Base-by-base conservation (phyloP, 2,888 invertebrate genomes). In the Auanema sp. region DNA sequence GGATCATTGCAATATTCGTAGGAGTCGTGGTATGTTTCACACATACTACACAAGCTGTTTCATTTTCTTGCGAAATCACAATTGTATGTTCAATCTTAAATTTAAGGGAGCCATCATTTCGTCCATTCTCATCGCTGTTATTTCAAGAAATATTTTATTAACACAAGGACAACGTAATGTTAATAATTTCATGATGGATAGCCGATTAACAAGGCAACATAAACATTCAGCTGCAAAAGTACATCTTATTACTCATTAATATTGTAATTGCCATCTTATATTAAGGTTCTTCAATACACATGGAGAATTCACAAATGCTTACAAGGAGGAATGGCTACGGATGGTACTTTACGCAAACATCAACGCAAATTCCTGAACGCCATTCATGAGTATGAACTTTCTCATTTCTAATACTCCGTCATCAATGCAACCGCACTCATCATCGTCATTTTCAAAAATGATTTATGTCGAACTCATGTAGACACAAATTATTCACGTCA, bases 151-250 rank as follows among this genome's bases (percentile, higher is more conserved):
- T 88, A 89, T 98, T 88, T 96, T 98, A 87, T 89, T 98, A 86
- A 93, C 95, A 84, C 89, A 96, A 88, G 97, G 97, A 81, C 97
- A 98, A 88, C 52, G 97, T 88, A 97, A 98, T 89, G 98, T 98
- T 84, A 98, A 98, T 88, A 97, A 97, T 89, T 98, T 98, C 88
- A 98, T 98, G 97, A 97, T 97, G 94, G 98, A 98, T 88, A 97
- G 97, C 85, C 96, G 97, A 88, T 90, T 98, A 86, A 94, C 95
- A 83, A 96, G 97, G 89, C 76, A 97, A 95, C 89, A 98, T 87
- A 98, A 99, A 90, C 95, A 98, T 87, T 94, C 97, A 77, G 98
- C 98, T 76, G 98, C 98, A 73, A 96, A 98, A 87, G 98, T 99
- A 42, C 21, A 16, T 58, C 12, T 25, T 12, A 41, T 58, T 40